Percentiles rank a stretch among this genome's conserved stretches.
These are phyloP conservation scores for Coregonus clupeaformis DNA, from an alignment of 2,113 vertebrate genomes.

Conservation along the genomic window DNA sequence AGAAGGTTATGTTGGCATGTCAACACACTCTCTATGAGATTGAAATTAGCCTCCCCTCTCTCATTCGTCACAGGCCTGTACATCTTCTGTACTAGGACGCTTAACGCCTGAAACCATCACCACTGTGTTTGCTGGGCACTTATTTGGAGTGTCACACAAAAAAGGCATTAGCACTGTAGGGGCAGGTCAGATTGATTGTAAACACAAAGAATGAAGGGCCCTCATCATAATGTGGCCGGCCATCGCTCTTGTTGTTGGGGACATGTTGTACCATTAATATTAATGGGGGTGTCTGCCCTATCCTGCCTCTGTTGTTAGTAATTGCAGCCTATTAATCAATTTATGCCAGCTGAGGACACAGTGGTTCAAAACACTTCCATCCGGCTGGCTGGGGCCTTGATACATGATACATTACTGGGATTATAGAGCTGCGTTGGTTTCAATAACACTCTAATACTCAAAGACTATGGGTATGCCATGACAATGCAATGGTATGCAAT, in stretches of 20 bases:
- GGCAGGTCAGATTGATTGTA: constrained; percentile 50
- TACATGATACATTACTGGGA: constrained; percentile 48
- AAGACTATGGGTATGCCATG: no score
- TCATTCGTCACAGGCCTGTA: constrained; percentile 38
- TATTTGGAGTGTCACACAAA: constrained; percentile 35
- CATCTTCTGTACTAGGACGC: not conserved
- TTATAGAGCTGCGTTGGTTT: no score
- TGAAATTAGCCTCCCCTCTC: constrained; percentile 42
- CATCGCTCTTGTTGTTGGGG: constrained; percentile 12
- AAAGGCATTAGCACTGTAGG: constrained; percentile 30
- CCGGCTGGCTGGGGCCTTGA: constrained; percentile 51
- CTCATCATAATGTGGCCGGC: not conserved
- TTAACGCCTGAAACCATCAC: not conserved
- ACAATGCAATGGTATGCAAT: no score
- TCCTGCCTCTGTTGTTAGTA: constrained; percentile 50
- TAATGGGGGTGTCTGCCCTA: constrained; percentile 52
- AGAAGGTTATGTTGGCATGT: constrained; percentile 38
- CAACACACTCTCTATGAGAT: constrained; percentile 41
- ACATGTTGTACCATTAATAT: constrained; percentile 45
- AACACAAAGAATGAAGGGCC: constrained; percentile 33
- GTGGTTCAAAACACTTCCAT: constrained; percentile 60
- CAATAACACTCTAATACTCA: no score
- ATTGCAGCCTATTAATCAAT: constrained; percentile 56
- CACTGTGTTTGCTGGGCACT: constrained; percentile 35
- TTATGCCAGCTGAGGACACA: constrained; percentile 42